phyloP scores from a whole-genome alignment of 1,140 invertebrate genomes.

The Neocloeon triangulifer region DNA sequence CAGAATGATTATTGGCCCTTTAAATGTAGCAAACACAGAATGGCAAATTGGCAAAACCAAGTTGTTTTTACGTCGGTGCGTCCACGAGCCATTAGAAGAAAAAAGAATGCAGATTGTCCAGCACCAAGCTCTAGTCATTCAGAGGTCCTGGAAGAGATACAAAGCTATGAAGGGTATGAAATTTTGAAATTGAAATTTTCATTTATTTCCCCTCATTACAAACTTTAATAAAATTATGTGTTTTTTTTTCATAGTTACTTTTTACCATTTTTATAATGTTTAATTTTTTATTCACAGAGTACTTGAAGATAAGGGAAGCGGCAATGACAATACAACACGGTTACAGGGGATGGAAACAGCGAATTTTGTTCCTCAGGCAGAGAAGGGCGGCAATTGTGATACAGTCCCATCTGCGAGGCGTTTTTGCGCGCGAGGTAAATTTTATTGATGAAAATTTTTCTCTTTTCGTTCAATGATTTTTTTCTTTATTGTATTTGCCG shows the following conservation, averaged over 20 bases:
- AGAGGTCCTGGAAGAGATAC: slow-evolving; percentile 48
- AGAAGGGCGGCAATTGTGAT: slow-evolving; percentile 71
- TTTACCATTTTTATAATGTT: slow-evolving; percentile 2
- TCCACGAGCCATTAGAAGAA: slow-evolving; percentile 76
- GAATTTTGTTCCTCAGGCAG: slow-evolving; percentile 59
- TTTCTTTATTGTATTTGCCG: neutral
- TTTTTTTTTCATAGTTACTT: neutral
- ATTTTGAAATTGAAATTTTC: too few species aligned
- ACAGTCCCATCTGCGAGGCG: slow-evolving; percentile 70
- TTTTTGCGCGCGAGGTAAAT: slow-evolving; percentile 60
- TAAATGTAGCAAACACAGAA: slow-evolving; percentile 40
- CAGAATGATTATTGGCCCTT: slow-evolving; percentile 26
- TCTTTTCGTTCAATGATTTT: neutral
- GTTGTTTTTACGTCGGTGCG: slow-evolving; percentile 63
- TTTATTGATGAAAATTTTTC: neutral
- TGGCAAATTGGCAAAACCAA: slow-evolving; percentile 85
- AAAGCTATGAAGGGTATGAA: slow-evolving; percentile 32
- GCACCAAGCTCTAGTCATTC: slow-evolving; percentile 50
- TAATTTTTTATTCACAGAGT: slow-evolving; percentile 27
- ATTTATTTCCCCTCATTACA: slow-evolving; percentile 1
- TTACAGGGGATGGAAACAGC: slow-evolving; percentile 64
- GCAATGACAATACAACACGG: slow-evolving; percentile 62
- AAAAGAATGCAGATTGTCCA: slow-evolving; percentile 40
- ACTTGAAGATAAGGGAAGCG: slow-evolving; percentile 38
- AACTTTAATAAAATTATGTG: neutral